Evolutionary conservation across 2,113 vertebrate species (phyloP).

Genomic region (Pseudonaja textilis): DNA sequence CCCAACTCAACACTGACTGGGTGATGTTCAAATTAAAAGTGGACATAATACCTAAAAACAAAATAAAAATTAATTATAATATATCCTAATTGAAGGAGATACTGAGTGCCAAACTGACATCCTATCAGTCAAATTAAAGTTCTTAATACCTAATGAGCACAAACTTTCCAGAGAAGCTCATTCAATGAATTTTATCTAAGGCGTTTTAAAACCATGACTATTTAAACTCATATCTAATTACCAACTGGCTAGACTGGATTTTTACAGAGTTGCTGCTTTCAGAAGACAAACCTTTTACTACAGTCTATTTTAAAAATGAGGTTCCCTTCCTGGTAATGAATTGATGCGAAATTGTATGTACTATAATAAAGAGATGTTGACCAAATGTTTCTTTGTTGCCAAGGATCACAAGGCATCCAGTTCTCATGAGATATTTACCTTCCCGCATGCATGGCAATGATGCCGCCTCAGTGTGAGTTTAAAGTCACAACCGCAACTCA

Average conservation of each 20-base stretch:
- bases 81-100: neutral
- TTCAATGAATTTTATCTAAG: neutral
- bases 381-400: neutral
- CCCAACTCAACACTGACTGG: neutral
- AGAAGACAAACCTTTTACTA: neutral
- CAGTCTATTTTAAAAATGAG: neutral
- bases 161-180: neutral
- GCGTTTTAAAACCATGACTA: neutral
- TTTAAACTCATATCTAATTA: neutral
- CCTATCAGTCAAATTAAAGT: neutral
- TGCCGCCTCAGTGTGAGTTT: slow-evolving; percentile 89
- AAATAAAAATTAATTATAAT: neutral
- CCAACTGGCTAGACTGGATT: neutral
- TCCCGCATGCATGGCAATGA: slow-evolving; percentile 93
- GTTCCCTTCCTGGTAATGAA: neutral
- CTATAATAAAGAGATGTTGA: neutral
- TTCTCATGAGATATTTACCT: slow-evolving; percentile 73
- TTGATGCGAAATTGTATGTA: neutral
- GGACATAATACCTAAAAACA: neutral
- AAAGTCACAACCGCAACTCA: slow-evolving; percentile 96
- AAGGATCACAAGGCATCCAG: neutral
- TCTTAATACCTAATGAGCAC: neutral
- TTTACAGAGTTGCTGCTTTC: neutral
- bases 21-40: neutral
- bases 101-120: neutral